These are phyloP conservation scores for Rhinatrema bivittatum DNA, from an alignment of 2,797 vertebrate genomes.

Conservation along the genomic window DNA sequence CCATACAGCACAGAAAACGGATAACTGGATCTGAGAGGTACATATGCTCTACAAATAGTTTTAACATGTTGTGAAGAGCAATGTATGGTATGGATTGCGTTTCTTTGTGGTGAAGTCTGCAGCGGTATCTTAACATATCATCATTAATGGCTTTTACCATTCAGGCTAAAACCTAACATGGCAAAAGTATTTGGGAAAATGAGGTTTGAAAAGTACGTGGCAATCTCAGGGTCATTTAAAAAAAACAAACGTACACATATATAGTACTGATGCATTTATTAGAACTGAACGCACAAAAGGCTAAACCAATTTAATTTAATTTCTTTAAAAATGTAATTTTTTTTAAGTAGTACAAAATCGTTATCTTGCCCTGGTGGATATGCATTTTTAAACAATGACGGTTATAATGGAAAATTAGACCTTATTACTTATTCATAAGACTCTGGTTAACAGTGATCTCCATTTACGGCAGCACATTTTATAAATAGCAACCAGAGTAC, in stretches of 20 bases:
- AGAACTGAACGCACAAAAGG: too few species aligned
- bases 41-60: too few species aligned
- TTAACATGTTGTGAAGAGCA: slow-evolving; percentile 9
- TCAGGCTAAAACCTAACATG: slow-evolving; percentile 39
- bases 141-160: slow-evolving; percentile 37
- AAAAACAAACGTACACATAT: slow-evolving; percentile 16
- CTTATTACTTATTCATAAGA: slow-evolving; percentile 60
- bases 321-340: slow-evolving; percentile 25
- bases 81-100: slow-evolving; percentile 23
- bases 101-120: slow-evolving; percentile 28
- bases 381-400: slow-evolving; percentile 64
- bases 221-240: slow-evolving; percentile 21
- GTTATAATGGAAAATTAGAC: slow-evolving; percentile 63
- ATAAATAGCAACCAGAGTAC: slow-evolving; percentile 40
- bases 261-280: too few species aligned
- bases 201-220: slow-evolving; percentile 21
- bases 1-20: too few species aligned
- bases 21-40: too few species aligned
- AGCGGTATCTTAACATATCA: slow-evolving; percentile 43
- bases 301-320: too few species aligned
- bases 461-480: slow-evolving; percentile 32
- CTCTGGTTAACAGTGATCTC: slow-evolving; percentile 49
- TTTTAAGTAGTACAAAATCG: slow-evolving; percentile 55
- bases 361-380: slow-evolving; percentile 49
- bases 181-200: slow-evolving; percentile 33